Percentiles rank a stretch among this genome's conserved stretches.
Conservation (phyloP, 2,113 vertebrate genomes). For the Odontophorus gujanensis region DNA sequence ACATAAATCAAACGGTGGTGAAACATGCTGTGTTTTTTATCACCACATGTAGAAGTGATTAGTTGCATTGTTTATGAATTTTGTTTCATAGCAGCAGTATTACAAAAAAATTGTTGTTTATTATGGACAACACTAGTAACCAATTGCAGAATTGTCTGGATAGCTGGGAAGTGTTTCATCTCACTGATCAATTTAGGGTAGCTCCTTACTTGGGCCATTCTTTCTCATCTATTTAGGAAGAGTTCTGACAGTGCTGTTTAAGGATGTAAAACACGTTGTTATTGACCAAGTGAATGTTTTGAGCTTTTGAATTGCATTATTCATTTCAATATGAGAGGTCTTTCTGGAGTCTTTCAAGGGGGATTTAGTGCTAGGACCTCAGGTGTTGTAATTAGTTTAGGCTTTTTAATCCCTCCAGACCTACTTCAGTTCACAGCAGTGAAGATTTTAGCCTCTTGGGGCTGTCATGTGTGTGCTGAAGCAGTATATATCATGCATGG, state of each 20-base stretch:
- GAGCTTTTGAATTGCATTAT: not conserved
- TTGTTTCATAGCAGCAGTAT: not conserved
- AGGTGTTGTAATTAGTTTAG: slow-evolving; percentile 9
- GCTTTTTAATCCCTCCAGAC: not conserved
- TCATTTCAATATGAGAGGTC: not conserved
- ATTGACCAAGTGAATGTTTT: not conserved
- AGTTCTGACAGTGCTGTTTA: not conserved
- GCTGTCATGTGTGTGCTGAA: not conserved
- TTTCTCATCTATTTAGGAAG: not conserved
- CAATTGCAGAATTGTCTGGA: not conserved
- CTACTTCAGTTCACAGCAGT: not conserved
- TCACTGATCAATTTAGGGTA: not conserved
- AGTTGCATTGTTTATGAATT: not conserved
- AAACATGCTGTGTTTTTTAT: slow-evolving; percentile 5
- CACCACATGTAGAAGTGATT: not conserved
- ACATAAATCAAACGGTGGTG: not conserved
- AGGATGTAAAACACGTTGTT: not conserved
- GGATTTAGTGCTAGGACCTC: slow-evolving; percentile 2
- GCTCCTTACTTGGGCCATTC: not conserved
- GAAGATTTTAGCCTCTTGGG: not conserved
- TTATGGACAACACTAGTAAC: not conserved
- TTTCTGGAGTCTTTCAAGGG: not conserved
- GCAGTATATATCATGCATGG: not conserved
- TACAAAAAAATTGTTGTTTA: not conserved
- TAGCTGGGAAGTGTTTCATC: not conserved